A percentile compares a stretch with the other conserved stretches of the same genome.
Evolutionary conservation across 2,888 invertebrate genomes (phyloP).

Genomic region (Siphlonurus alternatus): DNA sequence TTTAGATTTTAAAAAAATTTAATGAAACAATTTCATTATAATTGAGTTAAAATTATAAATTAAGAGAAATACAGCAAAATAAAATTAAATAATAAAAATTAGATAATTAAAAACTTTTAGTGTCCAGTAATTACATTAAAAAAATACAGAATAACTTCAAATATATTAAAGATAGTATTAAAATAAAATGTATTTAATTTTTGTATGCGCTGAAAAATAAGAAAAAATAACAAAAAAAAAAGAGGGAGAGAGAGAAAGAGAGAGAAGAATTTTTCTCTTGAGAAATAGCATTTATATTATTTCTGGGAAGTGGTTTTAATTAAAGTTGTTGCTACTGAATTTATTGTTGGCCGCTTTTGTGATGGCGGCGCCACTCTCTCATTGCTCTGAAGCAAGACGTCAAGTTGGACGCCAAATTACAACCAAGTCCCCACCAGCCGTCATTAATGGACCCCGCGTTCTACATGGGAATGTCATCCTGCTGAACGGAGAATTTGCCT

Average conservation of each 20-base stretch:
- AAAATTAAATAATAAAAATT: too few species aligned
- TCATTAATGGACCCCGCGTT: too few species aligned
- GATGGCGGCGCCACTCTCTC: background rate
- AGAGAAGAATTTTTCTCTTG: background rate
- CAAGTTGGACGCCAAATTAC: background rate
- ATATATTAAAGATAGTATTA: background rate
- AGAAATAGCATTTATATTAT: background rate
- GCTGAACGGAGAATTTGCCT: too few species aligned
- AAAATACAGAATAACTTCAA: too few species aligned
- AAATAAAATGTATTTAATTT: background rate
- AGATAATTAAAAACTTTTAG: too few species aligned
- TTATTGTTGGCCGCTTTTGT: background rate
- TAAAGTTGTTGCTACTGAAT: background rate
- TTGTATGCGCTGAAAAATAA: background rate
- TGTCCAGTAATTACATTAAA: too few species aligned
- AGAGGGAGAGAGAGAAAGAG: background rate
- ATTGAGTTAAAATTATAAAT: too few species aligned
- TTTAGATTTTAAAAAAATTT: too few species aligned
- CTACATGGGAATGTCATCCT: too few species aligned
- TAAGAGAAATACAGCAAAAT: too few species aligned
- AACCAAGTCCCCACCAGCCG: background rate
- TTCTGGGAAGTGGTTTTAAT: background rate
- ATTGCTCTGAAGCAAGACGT: background rate
- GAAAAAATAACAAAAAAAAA: too few species aligned
- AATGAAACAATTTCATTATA: too few species aligned